phyloP scores from a whole-genome alignment of 2,113 vertebrate genomes.

The Octodon degus region DNA sequence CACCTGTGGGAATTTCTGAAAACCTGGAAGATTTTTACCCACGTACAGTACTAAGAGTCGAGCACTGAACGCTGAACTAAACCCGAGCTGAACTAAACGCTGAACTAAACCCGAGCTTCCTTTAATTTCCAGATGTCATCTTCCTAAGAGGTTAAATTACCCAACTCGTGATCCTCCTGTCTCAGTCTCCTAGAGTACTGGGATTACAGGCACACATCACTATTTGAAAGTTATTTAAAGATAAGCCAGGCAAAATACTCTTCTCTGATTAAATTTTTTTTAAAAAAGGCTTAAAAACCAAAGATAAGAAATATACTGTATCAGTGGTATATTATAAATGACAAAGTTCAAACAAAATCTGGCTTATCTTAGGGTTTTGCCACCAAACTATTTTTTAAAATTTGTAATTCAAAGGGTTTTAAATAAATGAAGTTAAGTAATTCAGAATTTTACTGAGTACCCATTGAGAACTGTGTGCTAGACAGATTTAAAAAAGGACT shows the following conservation, averaged over 20 bases:
- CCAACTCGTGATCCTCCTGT: not conserved
- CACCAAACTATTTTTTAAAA: not conserved
- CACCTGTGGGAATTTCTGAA: not conserved
- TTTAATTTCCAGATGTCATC: not conserved
- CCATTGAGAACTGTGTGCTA: not conserved
- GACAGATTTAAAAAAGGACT: not conserved
- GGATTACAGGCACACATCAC: not conserved
- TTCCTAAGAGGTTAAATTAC: not conserved
- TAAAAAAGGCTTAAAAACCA: not conserved
- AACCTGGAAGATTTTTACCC: not conserved
- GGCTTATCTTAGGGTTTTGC: not conserved
- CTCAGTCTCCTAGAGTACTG: not conserved
- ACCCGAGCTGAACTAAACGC: not conserved
- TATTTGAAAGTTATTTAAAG: not conserved
- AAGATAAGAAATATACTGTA: not conserved
- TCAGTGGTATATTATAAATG: not conserved
- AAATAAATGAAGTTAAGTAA: constrained; percentile 16
- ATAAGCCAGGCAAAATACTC: not conserved
- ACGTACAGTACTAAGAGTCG: not conserved
- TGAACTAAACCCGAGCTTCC: not conserved
- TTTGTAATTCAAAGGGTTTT: not conserved
- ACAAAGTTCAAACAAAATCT: not conserved
- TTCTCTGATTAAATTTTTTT: not conserved
- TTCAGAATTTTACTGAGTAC: not conserved
- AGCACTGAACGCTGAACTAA: not conserved